Evolutionary conservation across 2,888 invertebrate genomes (phyloP).

Genomic region (Nephrotoma appendiculata): DNA sequence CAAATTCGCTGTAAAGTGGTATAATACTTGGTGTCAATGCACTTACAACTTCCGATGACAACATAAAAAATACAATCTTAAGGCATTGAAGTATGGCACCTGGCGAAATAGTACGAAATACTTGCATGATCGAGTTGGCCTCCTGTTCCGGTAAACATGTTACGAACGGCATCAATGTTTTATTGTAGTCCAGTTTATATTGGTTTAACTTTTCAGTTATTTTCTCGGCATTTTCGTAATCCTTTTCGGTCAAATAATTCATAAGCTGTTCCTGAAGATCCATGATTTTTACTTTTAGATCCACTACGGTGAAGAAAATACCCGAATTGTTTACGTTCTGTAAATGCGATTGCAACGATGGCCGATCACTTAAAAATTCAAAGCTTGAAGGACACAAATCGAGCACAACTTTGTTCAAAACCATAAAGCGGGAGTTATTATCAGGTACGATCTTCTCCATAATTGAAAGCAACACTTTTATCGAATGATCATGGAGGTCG

Average conservation of each 20-base stretch:
- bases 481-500: constrained; percentile 26
- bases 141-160: constrained; percentile 15
- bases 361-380: constrained; percentile 24
- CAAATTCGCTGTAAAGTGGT: constrained; percentile 30
- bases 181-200: constrained; percentile 25
- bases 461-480: constrained; percentile 30
- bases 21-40: constrained; percentile 36
- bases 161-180: constrained; percentile 21
- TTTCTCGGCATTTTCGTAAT: constrained; percentile 41
- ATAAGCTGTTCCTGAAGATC: constrained; percentile 43
- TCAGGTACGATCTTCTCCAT: constrained; percentile 32
- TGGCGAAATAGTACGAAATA: constrained; percentile 23
- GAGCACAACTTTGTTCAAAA: constrained; percentile 41
- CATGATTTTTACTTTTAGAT: constrained; percentile 40
- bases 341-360: constrained; percentile 30
- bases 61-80: constrained; percentile 38
- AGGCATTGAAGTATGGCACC: constrained; percentile 41
- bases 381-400: constrained; percentile 40
- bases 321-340: constrained; percentile 33
- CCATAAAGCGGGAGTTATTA: constrained; percentile 31
- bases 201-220: constrained; percentile 36
- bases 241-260: constrained; percentile 36
- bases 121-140: constrained; percentile 14
- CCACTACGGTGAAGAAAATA: constrained; percentile 35
- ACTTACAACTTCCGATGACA: constrained; percentile 35